These are phyloP conservation scores for Rotaria socialis DNA, from an alignment of 2,888 invertebrate genomes.

Conservation along the genomic window DNA sequence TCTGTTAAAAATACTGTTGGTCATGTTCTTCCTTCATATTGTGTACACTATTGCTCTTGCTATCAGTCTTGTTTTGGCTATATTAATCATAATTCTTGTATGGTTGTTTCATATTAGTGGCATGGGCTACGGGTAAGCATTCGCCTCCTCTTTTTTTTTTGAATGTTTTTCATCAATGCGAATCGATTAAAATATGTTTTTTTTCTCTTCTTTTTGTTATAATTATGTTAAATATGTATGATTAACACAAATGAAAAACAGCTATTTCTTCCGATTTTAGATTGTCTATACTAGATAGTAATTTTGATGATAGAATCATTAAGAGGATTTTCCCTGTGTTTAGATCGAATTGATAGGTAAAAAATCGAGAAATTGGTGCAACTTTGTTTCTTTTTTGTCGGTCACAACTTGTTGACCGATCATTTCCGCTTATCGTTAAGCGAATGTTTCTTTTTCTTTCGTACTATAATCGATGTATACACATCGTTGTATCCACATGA, in stretches of 20 bases:
- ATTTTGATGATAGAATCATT: neutral
- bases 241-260: too few species aligned
- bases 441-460: neutral
- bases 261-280: neutral
- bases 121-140: constrained; percentile 14
- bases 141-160: neutral
- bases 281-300: neutral
- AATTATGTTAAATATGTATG: too few species aligned
- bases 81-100: neutral
- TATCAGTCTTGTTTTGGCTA: neutral
- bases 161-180: too few species aligned
- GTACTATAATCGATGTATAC: neutral
- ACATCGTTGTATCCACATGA: neutral
- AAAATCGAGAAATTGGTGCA: neutral
- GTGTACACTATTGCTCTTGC: neutral
- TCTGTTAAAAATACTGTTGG: neutral
- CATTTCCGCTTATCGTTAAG: neutral
- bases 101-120: constrained; percentile 19
- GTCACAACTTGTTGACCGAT: neutral
- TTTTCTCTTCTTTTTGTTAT: too few species aligned
- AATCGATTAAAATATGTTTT: too few species aligned
- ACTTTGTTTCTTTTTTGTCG: neutral
- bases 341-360: neutral
- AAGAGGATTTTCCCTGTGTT: neutral
- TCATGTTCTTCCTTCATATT: constrained; percentile 1